Evolutionary conservation across 2,888 invertebrate species (phyloP).

Genomic region (Pristionchus exspectatus): DNA sequence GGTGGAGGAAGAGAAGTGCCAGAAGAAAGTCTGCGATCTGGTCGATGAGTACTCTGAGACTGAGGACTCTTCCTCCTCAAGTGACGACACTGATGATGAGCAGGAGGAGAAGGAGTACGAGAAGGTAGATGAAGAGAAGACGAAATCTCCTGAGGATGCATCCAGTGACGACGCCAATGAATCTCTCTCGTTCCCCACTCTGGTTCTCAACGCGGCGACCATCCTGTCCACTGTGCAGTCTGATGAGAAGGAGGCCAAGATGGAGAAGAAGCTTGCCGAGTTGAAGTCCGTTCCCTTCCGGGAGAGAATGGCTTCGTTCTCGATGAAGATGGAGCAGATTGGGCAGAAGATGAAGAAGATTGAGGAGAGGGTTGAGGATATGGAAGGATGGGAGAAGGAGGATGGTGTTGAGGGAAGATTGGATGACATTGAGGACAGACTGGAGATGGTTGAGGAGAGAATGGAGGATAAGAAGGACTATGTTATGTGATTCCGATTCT

Average conservation of each 20-base stretch:
- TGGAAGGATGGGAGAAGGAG: background rate
- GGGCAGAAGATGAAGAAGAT: background rate
- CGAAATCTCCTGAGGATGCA: background rate
- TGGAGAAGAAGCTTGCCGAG: background rate
- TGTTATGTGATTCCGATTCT: too few species aligned
- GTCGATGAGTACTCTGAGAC: too few species aligned
- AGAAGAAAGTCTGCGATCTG: too few species aligned
- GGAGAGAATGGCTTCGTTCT: background rate
- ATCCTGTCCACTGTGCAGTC: background rate
- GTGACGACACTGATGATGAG: background rate
- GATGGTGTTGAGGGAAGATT: background rate
- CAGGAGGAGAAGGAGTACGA: background rate
- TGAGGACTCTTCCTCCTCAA: too few species aligned
- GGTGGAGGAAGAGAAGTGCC: too few species aligned
- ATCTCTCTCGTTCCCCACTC: background rate
- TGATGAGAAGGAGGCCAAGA: background rate
- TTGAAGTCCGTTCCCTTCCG: background rate
- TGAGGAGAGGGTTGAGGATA: background rate
- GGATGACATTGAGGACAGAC: background rate
- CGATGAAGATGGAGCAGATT: background rate
- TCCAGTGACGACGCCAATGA: background rate
- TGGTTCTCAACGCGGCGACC: background rate
- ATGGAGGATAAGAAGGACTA: background rate
- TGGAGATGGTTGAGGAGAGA: background rate
- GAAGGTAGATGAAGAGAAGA: background rate